A percentile compares a stretch with the other conserved stretches of the same genome.
phyloP scores from a whole-genome alignment of 2,113 vertebrate species.

The Coturnix japonica region DNA sequence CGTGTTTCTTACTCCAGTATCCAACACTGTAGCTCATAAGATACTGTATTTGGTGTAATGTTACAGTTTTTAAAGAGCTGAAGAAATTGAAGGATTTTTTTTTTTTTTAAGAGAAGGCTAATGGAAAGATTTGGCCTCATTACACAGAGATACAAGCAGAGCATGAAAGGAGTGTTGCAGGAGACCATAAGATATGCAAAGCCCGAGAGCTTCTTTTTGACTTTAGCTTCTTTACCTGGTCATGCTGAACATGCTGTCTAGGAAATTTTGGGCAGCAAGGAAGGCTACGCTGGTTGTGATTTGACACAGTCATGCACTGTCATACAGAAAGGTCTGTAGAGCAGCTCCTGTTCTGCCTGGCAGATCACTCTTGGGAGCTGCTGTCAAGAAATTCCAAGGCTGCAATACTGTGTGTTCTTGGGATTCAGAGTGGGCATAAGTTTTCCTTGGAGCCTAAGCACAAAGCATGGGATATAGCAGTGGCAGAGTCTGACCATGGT shows the following conservation, averaged over 20 bases:
- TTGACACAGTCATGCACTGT: neutral
- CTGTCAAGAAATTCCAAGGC: neutral
- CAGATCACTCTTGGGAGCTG: neutral
- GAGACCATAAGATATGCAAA: neutral
- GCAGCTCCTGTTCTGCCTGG: neutral
- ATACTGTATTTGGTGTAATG: neutral
- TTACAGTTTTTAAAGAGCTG: neutral
- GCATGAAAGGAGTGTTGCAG: neutral
- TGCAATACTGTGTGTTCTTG: neutral
- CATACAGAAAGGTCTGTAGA: neutral
- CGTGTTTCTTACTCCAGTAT: neutral
- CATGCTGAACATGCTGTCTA: neutral
- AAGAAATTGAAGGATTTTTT: neutral
- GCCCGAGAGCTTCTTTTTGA: neutral
- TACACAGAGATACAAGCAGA: neutral
- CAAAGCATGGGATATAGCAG: neutral
- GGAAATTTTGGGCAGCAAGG: neutral
- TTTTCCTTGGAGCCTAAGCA: neutral
- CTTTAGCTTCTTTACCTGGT: neutral
- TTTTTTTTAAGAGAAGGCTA: neutral
- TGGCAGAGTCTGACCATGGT: neutral
- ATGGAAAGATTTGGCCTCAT: neutral
- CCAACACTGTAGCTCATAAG: neutral
- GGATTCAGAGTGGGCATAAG: neutral
- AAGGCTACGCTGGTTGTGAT: rapidly evolving